phyloP scores from a whole-genome alignment of 1,140 invertebrate genomes.

The Schlechtendalia chinensis region DNA sequence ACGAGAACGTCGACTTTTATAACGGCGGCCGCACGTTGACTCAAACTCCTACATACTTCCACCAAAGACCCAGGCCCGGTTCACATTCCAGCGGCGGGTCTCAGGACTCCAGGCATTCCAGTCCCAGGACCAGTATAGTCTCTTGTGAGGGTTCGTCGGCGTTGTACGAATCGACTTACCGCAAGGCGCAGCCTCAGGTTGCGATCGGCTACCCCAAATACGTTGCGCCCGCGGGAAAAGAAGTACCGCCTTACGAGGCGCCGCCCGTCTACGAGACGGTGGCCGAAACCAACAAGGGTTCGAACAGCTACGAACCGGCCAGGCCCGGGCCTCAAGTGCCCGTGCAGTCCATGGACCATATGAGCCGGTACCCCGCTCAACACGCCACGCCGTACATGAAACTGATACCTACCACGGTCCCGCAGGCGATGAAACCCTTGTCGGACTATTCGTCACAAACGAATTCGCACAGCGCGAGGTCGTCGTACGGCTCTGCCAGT shows the following conservation, averaged over 20 bases:
- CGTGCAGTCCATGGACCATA: constrained; percentile 40
- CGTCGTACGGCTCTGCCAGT: constrained; percentile 14
- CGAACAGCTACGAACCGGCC: constrained; percentile 56
- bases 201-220: constrained; percentile 63
- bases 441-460: constrained; percentile 26
- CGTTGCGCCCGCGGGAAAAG: constrained; percentile 57
- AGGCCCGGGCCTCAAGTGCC: constrained; percentile 60
- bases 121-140: constrained; percentile 59
- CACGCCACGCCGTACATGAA: constrained; percentile 18
- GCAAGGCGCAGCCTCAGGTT: constrained; percentile 69
- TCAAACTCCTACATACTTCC: constrained; percentile 64
- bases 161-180: constrained; percentile 61
- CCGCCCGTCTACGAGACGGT: constrained; percentile 74
- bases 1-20: constrained; percentile 80
- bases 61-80: constrained; percentile 60
- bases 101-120: constrained; percentile 61
- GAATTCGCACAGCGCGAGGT: constrained; percentile 5
- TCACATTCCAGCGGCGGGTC: constrained; percentile 60
- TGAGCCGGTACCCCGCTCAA: constrained; percentile 51
- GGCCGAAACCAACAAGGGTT: constrained; percentile 59
- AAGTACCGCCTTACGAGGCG: constrained; percentile 61
- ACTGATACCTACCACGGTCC: neutral
- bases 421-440: constrained; percentile 18
- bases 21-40: constrained; percentile 57
- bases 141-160: constrained; percentile 51